Percentiles rank a stretch among this genome's conserved stretches.
These are phyloP conservation scores for Harpagoxenus sublaevis DNA, from an alignment of 2,888 invertebrate genomes.

Conservation along the genomic window DNA sequence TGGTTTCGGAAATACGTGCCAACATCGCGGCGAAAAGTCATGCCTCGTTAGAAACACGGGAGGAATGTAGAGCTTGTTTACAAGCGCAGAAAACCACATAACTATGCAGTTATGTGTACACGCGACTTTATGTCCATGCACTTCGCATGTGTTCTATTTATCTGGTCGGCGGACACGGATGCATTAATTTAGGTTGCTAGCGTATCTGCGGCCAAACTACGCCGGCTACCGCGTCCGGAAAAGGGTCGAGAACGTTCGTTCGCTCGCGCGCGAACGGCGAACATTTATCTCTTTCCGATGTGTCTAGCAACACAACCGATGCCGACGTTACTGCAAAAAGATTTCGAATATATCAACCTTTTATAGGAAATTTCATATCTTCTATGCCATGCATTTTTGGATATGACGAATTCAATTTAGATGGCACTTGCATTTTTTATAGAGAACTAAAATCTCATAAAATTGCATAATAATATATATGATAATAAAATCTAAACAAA, in stretches of 20 bases:
- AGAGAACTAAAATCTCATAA: background rate
- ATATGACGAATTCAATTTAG: background rate
- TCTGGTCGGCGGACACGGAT: slow-evolving; percentile 55
- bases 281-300: slow-evolving; percentile 56
- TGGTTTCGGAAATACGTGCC: slow-evolving; percentile 43
- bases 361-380: slow-evolving; percentile 4
- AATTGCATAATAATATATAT: background rate
- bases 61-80: slow-evolving; percentile 43
- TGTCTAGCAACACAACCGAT: background rate
- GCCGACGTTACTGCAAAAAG: slow-evolving; percentile 39
- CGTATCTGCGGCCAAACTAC: slow-evolving; percentile 58
- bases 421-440: background rate
- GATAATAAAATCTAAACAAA: background rate
- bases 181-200: slow-evolving; percentile 66
- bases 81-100: slow-evolving; percentile 55
- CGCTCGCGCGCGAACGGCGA: slow-evolving; percentile 20
- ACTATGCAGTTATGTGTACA: slow-evolving; percentile 51
- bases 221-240: slow-evolving; percentile 42
- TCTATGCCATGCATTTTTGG: background rate
- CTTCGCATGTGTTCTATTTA: slow-evolving; percentile 55
- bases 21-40: slow-evolving; percentile 44
- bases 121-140: slow-evolving; percentile 46
- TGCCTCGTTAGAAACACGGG: slow-evolving; percentile 48
- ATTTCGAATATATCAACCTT: background rate
- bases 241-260: slow-evolving; percentile 41